A percentile compares a stretch with the other conserved stretches of the same genome.
These are phyloP conservation scores for Dryomyza anilis DNA, from an alignment of 2,888 invertebrate genomes.

Conservation along the genomic window DNA sequence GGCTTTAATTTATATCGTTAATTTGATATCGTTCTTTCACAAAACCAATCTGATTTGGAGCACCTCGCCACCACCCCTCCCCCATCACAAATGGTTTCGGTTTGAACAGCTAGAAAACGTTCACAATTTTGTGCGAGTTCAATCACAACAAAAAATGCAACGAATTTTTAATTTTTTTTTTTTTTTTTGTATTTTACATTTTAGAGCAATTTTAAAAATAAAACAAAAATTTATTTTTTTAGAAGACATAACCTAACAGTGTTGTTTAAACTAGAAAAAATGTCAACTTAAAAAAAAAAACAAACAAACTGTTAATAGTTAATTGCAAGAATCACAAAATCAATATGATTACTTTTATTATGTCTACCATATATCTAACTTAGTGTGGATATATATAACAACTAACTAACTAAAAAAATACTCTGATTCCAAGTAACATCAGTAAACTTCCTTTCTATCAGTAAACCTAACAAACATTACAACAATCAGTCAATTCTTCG, in stretches of 20 bases:
- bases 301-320: too few species aligned
- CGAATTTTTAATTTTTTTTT: conserved; percentile 29
- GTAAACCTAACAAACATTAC: neutral
- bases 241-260: too few species aligned
- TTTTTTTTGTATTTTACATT: neutral
- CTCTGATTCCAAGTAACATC: conserved; percentile 14
- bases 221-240: too few species aligned
- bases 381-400: too few species aligned
- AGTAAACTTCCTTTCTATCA: conserved; percentile 18
- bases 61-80: too few species aligned
- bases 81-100: conserved; percentile 20
- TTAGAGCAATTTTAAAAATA: neutral
- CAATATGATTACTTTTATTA: too few species aligned
- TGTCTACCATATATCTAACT: too few species aligned
- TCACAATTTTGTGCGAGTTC: conserved; percentile 6
- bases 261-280: too few species aligned
- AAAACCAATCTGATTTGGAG: neutral
- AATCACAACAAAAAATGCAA: conserved; percentile 24
- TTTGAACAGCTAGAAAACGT: conserved; percentile 11
- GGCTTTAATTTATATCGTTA: conserved; percentile 11
- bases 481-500: conserved; percentile 16
- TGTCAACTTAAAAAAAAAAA: neutral
- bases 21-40: neutral
- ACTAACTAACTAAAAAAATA: too few species aligned
- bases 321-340: too few species aligned